A percentile compares a stretch with the other conserved stretches of the same genome.
These are phyloP conservation scores for Rhynchonycteris naso DNA, from an alignment of 2,797 vertebrate species.

Conservation along the genomic window DNA sequence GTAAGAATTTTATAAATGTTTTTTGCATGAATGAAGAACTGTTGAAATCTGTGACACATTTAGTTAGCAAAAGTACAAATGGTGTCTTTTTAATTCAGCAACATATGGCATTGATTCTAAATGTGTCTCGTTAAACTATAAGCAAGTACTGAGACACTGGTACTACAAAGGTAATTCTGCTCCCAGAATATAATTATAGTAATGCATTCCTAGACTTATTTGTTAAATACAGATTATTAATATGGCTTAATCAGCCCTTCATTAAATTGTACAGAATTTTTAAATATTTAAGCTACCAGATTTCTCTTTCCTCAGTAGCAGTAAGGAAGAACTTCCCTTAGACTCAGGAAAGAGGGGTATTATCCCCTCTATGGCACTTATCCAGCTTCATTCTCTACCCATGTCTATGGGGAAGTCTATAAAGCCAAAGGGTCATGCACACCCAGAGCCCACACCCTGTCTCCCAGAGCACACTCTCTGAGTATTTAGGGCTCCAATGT, in stretches of 20 bases:
- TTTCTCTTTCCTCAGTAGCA: not conserved
- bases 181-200: conserved; percentile 59
- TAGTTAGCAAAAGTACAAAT: conserved; percentile 63
- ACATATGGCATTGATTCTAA: conserved; percentile 70
- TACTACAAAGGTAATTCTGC: conserved; percentile 59
- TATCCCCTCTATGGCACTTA: not conserved
- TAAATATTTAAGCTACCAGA: not conserved
- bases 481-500: not conserved
- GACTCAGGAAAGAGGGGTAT: not conserved
- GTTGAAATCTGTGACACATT: conserved; percentile 58
- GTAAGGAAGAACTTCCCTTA: not conserved
- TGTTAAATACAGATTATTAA: conserved; percentile 47
- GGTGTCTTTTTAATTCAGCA: conserved; percentile 62
- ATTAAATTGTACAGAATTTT: not conserved
- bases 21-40: conserved; percentile 49
- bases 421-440: not conserved
- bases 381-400: not conserved
- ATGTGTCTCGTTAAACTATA: conserved; percentile 59
- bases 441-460: not conserved
- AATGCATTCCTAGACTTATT: conserved; percentile 36
- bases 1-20: not conserved
- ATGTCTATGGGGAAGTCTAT: not conserved
- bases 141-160: conserved; percentile 36
- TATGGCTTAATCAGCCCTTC: conserved; percentile 41
- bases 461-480: not conserved